These are phyloP conservation scores for Sinocyclocheilus grahami DNA, from an alignment of 2,113 vertebrate species.

Conservation along the genomic window DNA sequence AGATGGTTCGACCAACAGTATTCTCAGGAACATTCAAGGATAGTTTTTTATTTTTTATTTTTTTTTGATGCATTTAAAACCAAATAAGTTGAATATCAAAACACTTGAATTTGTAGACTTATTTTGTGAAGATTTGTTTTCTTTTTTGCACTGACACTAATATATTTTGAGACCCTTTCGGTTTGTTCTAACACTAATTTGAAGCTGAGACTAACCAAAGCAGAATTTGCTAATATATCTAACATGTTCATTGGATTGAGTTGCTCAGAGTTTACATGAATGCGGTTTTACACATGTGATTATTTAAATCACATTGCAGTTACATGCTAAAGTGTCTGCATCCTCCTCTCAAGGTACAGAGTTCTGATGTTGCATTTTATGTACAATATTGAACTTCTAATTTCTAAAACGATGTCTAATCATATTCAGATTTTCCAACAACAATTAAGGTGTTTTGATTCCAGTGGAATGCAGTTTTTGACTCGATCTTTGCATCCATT, in stretches of 20 bases:
- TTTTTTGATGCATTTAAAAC: not conserved
- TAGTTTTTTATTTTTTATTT: slow-evolving; percentile 14
- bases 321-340: not conserved
- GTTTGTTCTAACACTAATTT: not conserved
- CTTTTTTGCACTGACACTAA: too few relatives aligned
- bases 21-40: slow-evolving; percentile 29
- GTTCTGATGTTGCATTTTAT: not conserved
- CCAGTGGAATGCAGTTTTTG: not conserved
- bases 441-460: not conserved
- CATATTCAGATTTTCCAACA: not conserved
- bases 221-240: not conserved
- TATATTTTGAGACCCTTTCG: not conserved
- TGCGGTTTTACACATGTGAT: not conserved
- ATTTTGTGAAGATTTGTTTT: not conserved
- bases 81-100: not conserved
- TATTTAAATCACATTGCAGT: not conserved
- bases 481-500: not conserved
- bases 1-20: not conserved
- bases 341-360: not conserved
- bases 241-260: not conserved
- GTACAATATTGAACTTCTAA: too few relatives aligned
- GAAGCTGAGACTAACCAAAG: slow-evolving; percentile 4
- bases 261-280: not conserved
- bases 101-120: slow-evolving; percentile 17
- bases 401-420: not conserved